Base-by-base conservation (phyloP, 2,888 invertebrate species). In the Saturnia japonica region DNA sequence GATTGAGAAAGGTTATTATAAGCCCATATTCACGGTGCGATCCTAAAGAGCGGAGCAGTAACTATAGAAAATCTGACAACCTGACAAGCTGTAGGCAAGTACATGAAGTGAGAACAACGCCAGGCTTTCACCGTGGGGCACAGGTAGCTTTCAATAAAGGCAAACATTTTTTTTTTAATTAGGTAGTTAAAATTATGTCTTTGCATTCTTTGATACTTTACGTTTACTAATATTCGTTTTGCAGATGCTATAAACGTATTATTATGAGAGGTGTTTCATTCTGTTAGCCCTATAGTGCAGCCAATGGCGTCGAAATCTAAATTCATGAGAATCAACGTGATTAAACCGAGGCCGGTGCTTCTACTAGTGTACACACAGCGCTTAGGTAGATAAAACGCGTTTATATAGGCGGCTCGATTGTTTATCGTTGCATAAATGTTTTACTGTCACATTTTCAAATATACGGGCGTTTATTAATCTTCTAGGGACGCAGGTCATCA, bases 241-340 rank as follows among this genome's bases (percentile, higher is more conserved):
- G 22, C 8, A 11, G 8, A 22, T 22, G 9, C 2, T 40, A 64
- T 40, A 19, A 19, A 40, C 7, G n/a, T 40, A 19, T 64, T 22
- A 57, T 64, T 40, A n/a, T 64, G 12, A 8, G 11, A 64, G 28
- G 16, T 11, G n/a, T 64, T 64, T 40, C 2, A n/a, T 9, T 7
- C 8, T 40, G 1, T 1, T 40, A 64, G n/a, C 64, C 40, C 64
- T 64, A 11, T 40, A 40, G 40, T 40, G 11, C 12, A 64, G 40
- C 19, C 40, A n/a, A 40, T 64, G 40, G n/a, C 40, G 51, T 51
- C 66, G 77, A 82, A 85, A 87, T 85, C 86, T 85, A 87, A 88
- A 88, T 87, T 88, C 85, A 87, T 87, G 88, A 86, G 84, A 80
- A 82, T 79, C 76, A 75, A 77, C 84, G 83, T 88, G 88, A 88